Evolutionary conservation across 1,140 invertebrate genomes (phyloP).

Genomic region (Heliconius hewitsoni): DNA sequence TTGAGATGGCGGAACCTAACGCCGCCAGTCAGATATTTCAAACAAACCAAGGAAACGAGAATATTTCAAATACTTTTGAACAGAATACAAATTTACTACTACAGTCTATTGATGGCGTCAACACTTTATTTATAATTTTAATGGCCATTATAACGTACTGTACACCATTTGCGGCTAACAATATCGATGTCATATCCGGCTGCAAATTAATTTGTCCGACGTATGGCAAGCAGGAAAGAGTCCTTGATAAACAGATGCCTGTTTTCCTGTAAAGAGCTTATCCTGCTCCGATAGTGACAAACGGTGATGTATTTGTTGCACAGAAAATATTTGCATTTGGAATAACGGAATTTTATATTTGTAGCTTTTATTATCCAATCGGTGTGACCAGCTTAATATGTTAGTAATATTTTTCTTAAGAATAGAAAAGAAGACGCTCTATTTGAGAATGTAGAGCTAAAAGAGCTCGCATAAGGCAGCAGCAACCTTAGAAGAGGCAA

Average conservation of each 20-base stretch:
- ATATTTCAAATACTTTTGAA: background rate
- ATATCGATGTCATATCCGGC: constrained; percentile 41
- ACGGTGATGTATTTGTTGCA: background rate
- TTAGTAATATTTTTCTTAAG: background rate
- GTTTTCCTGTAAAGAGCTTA: constrained; percentile 43
- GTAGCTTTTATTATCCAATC: too few species aligned
- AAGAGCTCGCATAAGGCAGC: too few species aligned
- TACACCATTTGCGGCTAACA: constrained; percentile 36
- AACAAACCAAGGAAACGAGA: background rate
- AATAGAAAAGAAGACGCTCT: too few species aligned
- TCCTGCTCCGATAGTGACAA: constrained; percentile 33
- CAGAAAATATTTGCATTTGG: background rate
- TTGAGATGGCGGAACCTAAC: background rate
- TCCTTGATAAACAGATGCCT: constrained; percentile 37
- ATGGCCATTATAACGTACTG: constrained; percentile 18
- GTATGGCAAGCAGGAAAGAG: constrained; percentile 37
- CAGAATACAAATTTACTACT: background rate
- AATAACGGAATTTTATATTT: background rate
- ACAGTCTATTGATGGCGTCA: background rate
- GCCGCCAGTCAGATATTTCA: background rate
- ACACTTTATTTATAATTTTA: constrained; percentile 2
- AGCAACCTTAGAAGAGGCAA: background rate
- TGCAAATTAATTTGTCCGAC: constrained; percentile 41
- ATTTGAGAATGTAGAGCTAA: too few species aligned
- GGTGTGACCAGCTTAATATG: too few species aligned